These are phyloP conservation scores for Empidonax alnorum DNA, from an alignment of 2,113 vertebrate species.

Conservation along the genomic window DNA sequence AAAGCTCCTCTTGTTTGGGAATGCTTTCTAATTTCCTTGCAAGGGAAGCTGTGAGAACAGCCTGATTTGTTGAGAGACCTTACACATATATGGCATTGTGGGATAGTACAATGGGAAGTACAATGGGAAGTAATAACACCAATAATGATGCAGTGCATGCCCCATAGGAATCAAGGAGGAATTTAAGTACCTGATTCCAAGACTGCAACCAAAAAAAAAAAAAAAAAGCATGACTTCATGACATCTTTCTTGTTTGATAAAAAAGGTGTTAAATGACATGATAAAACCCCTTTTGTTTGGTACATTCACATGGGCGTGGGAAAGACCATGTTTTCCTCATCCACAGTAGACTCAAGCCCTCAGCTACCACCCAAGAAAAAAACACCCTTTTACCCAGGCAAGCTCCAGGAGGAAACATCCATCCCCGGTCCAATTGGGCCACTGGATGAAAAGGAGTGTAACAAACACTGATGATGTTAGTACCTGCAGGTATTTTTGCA, in stretches of 20 bases:
- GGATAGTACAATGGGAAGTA: no score
- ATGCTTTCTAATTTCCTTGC: not conserved
- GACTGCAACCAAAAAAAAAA: not conserved
- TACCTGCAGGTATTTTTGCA: not conserved
- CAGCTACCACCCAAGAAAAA: not conserved
- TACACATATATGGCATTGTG: not conserved
- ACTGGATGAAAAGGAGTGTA: not conserved
- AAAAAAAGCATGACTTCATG: not conserved
- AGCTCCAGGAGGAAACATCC: not conserved
- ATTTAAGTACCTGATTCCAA: not conserved
- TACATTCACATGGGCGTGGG: fast-evolving
- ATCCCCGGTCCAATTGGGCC: not conserved
- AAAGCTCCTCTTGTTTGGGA: not conserved
- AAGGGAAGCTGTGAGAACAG: not conserved
- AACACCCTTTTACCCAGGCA: not conserved
- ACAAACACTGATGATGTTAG: not conserved
- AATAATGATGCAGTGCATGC: fast-evolving
- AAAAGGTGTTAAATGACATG: not conserved
- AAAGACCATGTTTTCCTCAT: not conserved
- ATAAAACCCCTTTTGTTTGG: not conserved
- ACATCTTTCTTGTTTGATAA: not conserved
- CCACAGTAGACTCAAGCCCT: not conserved
- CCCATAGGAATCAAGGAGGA: fast-evolving
- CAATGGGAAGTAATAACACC: not conserved
- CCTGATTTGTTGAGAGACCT: not conserved